Conservation (phyloP, 35 echinoderm and acorn worm species). For the Ophioderma brevispina region DNA sequence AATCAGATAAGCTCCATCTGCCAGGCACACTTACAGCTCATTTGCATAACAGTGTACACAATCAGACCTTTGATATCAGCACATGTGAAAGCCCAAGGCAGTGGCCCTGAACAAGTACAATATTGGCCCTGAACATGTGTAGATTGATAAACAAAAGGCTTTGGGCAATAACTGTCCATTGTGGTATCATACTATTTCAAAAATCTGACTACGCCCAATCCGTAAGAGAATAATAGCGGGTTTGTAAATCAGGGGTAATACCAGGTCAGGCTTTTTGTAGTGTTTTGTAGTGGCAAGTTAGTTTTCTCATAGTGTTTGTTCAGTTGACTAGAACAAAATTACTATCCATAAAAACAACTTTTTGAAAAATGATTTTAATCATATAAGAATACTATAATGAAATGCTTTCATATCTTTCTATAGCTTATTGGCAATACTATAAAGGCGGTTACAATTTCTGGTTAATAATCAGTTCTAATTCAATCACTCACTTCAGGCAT, state of each 20-base stretch:
- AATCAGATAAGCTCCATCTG: background rate
- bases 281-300: no score
- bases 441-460: no score
- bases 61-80: background rate
- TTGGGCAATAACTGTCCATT: background rate
- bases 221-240: background rate
- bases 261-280: no score
- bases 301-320: no score
- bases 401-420: no score
- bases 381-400: no score
- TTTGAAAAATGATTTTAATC: no score
- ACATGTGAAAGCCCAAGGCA: background rate
- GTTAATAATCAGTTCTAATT: no score
- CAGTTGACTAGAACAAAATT: no score
- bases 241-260: background rate
- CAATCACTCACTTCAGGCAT: no score
- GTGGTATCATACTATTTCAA: background rate
- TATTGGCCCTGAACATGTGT: background rate
- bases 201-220: background rate
- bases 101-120: background rate
- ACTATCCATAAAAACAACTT: no score
- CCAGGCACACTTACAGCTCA: background rate
- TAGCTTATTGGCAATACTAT: no score
- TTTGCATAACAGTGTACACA: slow-evolving; percentile 5
- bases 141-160: background rate